phyloP scores from a whole-genome alignment of 2,113 vertebrate species.

The Amphiprion percula region DNA sequence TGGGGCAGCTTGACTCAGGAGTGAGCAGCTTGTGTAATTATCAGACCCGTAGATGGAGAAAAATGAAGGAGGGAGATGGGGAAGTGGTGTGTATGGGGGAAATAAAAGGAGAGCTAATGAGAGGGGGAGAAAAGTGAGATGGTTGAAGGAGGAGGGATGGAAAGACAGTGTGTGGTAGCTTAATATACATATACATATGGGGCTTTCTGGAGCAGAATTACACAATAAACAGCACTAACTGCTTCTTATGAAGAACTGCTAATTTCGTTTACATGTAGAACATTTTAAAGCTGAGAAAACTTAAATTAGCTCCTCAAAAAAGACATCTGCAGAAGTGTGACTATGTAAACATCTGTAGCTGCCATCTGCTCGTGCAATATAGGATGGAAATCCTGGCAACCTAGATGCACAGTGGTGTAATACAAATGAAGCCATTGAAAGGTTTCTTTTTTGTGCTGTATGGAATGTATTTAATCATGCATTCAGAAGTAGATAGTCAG shows the following conservation, averaged over 20 bases:
- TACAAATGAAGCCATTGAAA: not conserved
- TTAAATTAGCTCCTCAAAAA: not conserved
- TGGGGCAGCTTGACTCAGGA: constrained; percentile 57
- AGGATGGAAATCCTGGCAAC: not conserved
- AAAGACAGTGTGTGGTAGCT: constrained; percentile 1
- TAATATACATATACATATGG: not conserved
- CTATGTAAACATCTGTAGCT: not conserved
- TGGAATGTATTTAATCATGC: not conserved
- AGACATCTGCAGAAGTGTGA: not conserved
- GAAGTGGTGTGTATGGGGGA: not conserved
- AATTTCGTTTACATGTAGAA: not conserved
- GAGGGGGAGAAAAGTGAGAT: not conserved
- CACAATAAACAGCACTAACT: not conserved
- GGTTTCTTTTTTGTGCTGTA: not conserved
- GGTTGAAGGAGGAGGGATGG: not conserved
- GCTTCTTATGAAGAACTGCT: too few relatives aligned
- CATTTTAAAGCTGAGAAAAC: not conserved
- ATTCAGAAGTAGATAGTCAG: not conserved
- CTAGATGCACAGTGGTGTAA: not conserved
- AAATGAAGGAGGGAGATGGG: not conserved
- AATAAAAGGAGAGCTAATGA: constrained; percentile 14
- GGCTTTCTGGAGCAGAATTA: not conserved
- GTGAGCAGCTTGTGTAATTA: constrained; percentile 71
- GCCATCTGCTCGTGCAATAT: not conserved
- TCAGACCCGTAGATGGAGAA: constrained; percentile 31